Conservation (phyloP, 1,140 invertebrate species). For the Drosophila willistoni region DNA sequence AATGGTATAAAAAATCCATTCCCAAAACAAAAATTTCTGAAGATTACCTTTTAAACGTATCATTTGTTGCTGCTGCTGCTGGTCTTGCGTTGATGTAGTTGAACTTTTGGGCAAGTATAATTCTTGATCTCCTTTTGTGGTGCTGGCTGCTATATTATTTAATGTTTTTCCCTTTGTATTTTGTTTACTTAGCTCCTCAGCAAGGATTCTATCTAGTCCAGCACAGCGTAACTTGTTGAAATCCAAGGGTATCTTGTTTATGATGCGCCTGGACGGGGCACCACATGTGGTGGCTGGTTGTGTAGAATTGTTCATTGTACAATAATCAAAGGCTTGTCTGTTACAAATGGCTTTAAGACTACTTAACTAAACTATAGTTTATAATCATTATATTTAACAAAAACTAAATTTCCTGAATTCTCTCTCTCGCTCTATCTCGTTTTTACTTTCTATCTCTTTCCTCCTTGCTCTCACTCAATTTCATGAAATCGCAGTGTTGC, state of each 20-base stretch:
- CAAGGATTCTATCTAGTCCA: background rate
- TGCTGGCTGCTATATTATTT: background rate
- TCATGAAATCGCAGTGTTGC: background rate
- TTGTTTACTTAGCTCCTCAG: slow-evolving; percentile 9
- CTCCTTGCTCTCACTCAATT: background rate
- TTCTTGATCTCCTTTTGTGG: background rate
- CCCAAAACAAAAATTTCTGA: background rate
- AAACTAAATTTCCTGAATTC: background rate
- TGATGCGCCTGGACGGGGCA: background rate
- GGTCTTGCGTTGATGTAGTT: background rate
- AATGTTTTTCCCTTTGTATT: background rate
- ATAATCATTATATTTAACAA: background rate
- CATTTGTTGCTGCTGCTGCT: background rate
- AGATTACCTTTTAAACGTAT: background rate
- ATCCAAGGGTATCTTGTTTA: slow-evolving; percentile 14
- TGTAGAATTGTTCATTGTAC: background rate
- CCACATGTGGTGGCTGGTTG: background rate
- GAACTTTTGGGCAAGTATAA: background rate
- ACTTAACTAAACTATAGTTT: background rate
- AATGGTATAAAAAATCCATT: background rate
- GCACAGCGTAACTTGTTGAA: slow-evolving; percentile 10
- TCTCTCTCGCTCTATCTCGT: slow-evolving; percentile 5
- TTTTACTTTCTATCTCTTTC: slow-evolving; percentile 5
- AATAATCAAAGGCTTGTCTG: background rate
- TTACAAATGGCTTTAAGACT: background rate